These are phyloP conservation scores for Ridgeia piscesae DNA, from an alignment of 1,140 invertebrate genomes.

Conservation along the genomic window DNA sequence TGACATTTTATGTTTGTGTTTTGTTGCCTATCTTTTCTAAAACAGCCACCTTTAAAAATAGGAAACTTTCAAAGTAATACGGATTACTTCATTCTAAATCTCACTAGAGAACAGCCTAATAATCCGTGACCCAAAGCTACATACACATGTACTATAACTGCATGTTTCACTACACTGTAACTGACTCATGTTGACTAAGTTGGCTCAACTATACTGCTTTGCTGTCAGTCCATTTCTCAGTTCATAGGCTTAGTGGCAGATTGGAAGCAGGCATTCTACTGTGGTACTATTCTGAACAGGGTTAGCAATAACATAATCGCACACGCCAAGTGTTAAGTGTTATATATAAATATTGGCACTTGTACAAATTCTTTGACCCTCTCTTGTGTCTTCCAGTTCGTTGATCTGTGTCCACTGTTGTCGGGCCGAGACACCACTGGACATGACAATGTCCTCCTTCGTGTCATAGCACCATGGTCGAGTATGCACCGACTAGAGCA, in stretches of 20 bases:
- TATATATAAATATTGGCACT: not conserved
- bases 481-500: not conserved
- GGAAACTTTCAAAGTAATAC: no score
- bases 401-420: not conserved
- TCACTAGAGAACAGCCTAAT: no score
- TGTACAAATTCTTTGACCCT: not conserved
- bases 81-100: no score
- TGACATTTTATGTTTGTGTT: no score
- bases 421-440: not conserved
- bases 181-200: not conserved
- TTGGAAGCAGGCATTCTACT: not conserved
- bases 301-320: not conserved
- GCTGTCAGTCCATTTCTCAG: not conserved
- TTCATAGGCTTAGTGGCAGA: not conserved
- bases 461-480: not conserved
- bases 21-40: no score
- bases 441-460: not conserved
- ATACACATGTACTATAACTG: no score
- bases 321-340: not conserved
- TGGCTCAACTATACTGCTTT: not conserved
- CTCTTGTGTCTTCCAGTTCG: not conserved
- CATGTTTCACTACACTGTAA: not conserved
- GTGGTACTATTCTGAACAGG: not conserved
- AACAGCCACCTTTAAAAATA: no score
- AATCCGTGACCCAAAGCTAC: no score